Evolutionary conservation across 2,888 invertebrate species (phyloP), one percentile per base, ranked within the genome.

Genomic region (Rambutsinella grinnellia): DNA sequence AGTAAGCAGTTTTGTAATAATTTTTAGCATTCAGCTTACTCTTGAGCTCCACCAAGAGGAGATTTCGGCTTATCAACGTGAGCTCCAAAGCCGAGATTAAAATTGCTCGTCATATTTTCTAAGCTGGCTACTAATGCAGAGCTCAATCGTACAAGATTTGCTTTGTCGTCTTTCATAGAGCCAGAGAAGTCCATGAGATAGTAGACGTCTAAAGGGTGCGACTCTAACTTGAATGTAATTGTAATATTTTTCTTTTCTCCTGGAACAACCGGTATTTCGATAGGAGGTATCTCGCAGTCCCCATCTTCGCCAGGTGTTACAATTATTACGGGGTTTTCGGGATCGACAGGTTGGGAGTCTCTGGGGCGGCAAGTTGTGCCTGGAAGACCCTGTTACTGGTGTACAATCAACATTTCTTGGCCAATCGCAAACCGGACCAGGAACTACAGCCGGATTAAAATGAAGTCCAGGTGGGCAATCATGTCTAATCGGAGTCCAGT

Each of bases 161-260:
- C 23, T 23, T 61, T 61, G 17, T 61, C 61, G 23, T 46, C 47
- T 1, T 2, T 0, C 19, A 61, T 21, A 0, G 61, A 61, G 1
- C 23, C 47, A 0, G 61, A 61, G 13, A 61, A 61, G 28, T 61
- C 61, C 61, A 61, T 61, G 21, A 61, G 24, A 5, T 47, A 61
- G 23, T 61, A 61, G 6, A 61, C 13, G 47, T 61, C 61, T 2
- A 61, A 5, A 0, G 61, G 61, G 46, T 19, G 19, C n/a, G n/a
- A n/a, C n/a, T n/a, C n/a, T n/a, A n/a, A n/a, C n/a, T n/a, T n/a
- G n/a, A n/a, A n/a, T n/a, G 61, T 61, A 8, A 61, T 19, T 0
- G 61, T n/a, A 46, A 61, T 13, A n/a, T 61, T 61, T 10, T 47
- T 61, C 23, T 21, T 61, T 3, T 2, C 24, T 13, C 10, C 19